phyloP scores from a whole-genome alignment of 2,113 vertebrate species.

The Campylomormyrus tamandua region DNA sequence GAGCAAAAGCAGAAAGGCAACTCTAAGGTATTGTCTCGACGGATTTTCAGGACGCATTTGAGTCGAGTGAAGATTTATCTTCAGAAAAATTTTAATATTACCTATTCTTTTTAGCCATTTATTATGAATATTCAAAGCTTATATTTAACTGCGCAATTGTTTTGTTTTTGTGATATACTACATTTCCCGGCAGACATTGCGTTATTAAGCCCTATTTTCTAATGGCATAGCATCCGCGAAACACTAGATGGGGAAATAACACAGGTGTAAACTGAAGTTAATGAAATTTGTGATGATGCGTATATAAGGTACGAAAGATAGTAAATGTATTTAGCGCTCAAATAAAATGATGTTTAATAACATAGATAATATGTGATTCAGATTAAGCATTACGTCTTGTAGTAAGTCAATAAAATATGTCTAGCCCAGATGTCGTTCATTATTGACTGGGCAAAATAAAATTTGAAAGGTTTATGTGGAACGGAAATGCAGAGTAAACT shows the following conservation, averaged over 20 bases:
- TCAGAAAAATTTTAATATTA: background rate
- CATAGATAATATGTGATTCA: background rate
- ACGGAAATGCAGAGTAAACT: background rate
- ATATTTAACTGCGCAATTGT: background rate
- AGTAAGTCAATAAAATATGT: background rate
- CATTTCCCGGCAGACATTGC: slow-evolving; percentile 17
- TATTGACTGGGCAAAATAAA: background rate
- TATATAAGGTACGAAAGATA: background rate
- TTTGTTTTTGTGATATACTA: background rate
- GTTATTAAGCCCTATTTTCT: background rate
- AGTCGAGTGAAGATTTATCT: background rate
- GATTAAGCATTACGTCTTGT: background rate
- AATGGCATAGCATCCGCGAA: background rate
- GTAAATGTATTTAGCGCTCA: background rate
- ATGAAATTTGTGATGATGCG: background rate
- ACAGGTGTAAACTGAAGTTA: background rate
- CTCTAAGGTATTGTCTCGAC: background rate
- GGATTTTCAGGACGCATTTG: background rate
- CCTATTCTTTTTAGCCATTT: background rate
- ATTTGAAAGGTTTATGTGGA: background rate
- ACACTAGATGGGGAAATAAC: background rate
- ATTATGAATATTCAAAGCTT: background rate
- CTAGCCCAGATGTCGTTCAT: background rate
- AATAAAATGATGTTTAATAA: background rate
- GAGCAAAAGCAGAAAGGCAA: background rate